Evolutionary conservation across 2,888 invertebrate species (phyloP), one percentile per base, ranked within the genome.

Genomic region (Leptopilina syphax): DNA sequence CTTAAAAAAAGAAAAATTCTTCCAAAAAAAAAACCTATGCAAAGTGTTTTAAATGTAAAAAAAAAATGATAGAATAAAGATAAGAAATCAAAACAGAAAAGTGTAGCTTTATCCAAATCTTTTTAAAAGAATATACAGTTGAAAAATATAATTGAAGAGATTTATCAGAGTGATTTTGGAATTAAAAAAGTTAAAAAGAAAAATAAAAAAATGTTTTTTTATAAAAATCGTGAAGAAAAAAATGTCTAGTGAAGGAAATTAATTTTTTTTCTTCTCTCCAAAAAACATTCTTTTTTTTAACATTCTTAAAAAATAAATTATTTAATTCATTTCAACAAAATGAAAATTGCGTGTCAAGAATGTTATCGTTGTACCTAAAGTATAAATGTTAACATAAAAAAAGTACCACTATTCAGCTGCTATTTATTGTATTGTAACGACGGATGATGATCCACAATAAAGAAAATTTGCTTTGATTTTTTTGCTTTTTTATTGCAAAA

Each of bases 361-460:
- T 81, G 84, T 85, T 84, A 87, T 83, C 86, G 83, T 85, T 87
- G 87, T 84, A 85, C 83, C 84, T 83, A 85, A 85, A 85, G 82
- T 77, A 80, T 85, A 83, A 85, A 85, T 85, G 83, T 86, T 86
- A 85, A 85, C 81, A 81, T 83, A 83, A 80, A 81, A 80, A 81
- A 85, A 79, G 82, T 81, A 82, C 81, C 83, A 80, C 85, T 86
- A 85, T 85, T 86, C 81, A 84, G 84, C 80, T 84, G 82, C 86
- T 89, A 89, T 88, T 88, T 87, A 88, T 85, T 89, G 87, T 88
- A 88, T 85, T 83, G 85, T 85, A 88, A 87, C 81, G 81, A 84
- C 86, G 84, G 85, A 10, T 83, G 81, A 84, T 86, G 85, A 87
- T 87, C 85, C 86, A 85, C 85, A 86, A 87, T 87, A 86, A 86